These are phyloP conservation scores for Lerista edwardsae DNA, from an alignment of 2,797 vertebrate species.

Conservation along the genomic window DNA sequence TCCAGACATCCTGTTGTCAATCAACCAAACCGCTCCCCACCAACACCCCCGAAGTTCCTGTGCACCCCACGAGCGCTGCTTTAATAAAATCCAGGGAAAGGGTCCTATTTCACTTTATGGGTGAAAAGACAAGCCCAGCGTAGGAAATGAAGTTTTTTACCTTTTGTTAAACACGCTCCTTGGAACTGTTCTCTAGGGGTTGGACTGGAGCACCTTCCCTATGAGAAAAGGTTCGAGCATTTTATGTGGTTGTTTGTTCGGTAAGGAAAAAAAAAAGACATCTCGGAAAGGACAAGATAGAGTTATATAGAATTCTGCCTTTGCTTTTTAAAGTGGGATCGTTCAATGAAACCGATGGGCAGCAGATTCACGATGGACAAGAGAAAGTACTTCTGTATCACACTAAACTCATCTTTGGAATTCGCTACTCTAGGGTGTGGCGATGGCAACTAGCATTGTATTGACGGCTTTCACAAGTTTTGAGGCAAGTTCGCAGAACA, in stretches of 20 bases:
- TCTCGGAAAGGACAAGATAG: too few species aligned
- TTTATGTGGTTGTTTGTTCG: too few species aligned
- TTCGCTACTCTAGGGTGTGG: not conserved
- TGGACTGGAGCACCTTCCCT: not conserved
- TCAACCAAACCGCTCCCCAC: not conserved
- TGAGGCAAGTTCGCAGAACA: too few species aligned
- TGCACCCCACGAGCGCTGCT: not conserved
- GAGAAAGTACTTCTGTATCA: not conserved
- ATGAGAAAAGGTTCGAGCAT: not conserved
- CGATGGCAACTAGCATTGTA: not conserved
- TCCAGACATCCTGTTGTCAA: not conserved
- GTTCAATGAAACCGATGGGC: not conserved
- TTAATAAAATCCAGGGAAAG: not conserved
- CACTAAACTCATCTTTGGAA: not conserved
- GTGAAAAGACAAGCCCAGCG: not conserved
- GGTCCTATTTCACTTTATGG: not conserved
- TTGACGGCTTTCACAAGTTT: too few species aligned
- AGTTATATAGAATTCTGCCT: not conserved
- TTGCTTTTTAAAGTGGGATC: not conserved
- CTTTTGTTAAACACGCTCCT: not conserved
- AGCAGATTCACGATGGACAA: not conserved
- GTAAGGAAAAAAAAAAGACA: not conserved
- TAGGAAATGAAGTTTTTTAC: not conserved
- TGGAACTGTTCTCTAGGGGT: not conserved
- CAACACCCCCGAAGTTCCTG: not conserved